A percentile compares a stretch with the other conserved stretches of the same genome.
These are phyloP conservation scores for Smutsia temminckii DNA, from an alignment of 2,797 vertebrate genomes.

Conservation along the genomic window DNA sequence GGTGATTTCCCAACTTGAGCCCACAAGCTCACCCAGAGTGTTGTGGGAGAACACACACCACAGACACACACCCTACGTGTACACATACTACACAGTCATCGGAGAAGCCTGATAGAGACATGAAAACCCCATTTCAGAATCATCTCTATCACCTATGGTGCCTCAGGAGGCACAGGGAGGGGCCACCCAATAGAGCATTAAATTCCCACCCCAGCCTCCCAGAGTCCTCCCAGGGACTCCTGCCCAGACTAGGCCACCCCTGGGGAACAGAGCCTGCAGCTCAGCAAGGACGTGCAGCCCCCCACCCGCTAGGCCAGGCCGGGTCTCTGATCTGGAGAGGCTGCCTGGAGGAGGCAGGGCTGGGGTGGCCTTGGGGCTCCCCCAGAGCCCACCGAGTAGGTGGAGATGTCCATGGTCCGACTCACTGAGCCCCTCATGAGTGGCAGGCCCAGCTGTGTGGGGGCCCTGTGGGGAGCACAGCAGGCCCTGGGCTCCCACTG, in stretches of 20 bases:
- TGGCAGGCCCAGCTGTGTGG: not conserved
- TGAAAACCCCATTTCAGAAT: not conserved
- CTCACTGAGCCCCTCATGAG: not conserved
- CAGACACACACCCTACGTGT: no score
- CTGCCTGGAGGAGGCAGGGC: not conserved
- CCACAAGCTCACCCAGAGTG: not conserved
- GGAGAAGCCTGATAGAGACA: not conserved
- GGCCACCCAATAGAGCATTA: not conserved
- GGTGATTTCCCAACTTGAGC: not conserved
- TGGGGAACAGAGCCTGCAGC: not conserved
- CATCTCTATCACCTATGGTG: no score
- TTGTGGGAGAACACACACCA: not conserved
- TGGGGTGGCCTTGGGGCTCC: not conserved
- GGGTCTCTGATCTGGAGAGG: not conserved
- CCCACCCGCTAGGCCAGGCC: not conserved
- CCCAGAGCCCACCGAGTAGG: not conserved
- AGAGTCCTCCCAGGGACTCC: not conserved
- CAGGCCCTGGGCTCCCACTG: not conserved
- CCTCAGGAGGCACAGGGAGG: not conserved
- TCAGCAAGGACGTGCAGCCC: not conserved
- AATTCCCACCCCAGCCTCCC: not conserved
- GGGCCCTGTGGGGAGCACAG: not conserved
- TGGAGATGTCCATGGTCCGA: accelerated
- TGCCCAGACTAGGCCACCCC: not conserved
- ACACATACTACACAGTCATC: not conserved